Evolutionary conservation across 2,888 invertebrate species (phyloP).

Genomic region (Pilophorus perplexus): DNA sequence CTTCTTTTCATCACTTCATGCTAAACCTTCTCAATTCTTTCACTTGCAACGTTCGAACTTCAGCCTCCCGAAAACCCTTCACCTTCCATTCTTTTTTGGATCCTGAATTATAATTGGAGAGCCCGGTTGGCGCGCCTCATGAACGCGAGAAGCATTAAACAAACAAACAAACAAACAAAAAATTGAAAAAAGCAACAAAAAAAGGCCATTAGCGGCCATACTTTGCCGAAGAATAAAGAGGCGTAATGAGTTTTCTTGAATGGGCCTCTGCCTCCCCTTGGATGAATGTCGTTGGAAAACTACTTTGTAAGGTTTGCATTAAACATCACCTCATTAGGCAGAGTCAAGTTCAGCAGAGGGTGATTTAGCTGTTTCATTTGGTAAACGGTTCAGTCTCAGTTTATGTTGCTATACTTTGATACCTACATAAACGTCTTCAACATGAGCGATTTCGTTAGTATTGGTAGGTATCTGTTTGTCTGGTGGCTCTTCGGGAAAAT

Average conservation of each 20-base stretch:
- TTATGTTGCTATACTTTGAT: no score
- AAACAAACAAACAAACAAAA: constrained; percentile 5
- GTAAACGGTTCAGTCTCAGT: constrained; percentile 13
- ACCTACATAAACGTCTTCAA: no score
- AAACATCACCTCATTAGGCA: constrained; percentile 37
- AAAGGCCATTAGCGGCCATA: constrained; percentile 37
- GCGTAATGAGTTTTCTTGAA: constrained; percentile 34
- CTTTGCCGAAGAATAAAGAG: constrained; percentile 37
- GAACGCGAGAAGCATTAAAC: constrained; percentile 1
- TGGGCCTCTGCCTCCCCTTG: constrained; percentile 15
- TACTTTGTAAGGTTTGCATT: constrained; percentile 31
- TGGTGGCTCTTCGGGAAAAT: no score
- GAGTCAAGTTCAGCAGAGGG: constrained; percentile 17
- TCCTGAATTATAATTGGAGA: constrained; percentile 31
- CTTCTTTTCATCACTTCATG: no score
- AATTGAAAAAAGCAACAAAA: constrained; percentile 15
- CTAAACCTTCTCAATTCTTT: no score
- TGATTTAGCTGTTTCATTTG: constrained; percentile 31
- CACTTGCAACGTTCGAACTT: no score
- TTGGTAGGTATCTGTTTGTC: no score
- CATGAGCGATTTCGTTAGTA: no score
- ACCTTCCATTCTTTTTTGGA: no score
- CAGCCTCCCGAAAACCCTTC: no score
- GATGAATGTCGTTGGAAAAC: constrained; percentile 20
- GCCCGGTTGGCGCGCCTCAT: not conserved